A percentile compares a stretch with the other conserved stretches of the same genome.
Evolutionary conservation across 2,113 vertebrate species (phyloP).

Genomic region (Myotis lucifugus): DNA sequence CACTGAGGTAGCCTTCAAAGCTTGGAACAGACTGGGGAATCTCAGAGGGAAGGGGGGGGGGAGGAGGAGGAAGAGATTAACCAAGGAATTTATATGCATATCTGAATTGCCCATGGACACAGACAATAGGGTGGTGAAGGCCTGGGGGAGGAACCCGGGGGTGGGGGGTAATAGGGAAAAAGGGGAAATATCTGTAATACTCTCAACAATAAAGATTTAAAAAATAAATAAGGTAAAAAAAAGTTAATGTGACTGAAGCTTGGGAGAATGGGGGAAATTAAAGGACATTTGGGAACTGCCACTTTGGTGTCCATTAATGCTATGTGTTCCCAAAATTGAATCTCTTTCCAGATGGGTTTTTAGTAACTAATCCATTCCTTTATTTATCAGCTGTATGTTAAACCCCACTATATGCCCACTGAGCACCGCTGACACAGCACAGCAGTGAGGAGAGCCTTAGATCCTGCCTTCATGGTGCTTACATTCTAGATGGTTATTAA

Average conservation of each 20-base stretch:
- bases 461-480: neutral
- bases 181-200: too few species aligned
- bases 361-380: neutral
- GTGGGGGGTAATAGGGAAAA: too few species aligned
- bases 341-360: neutral
- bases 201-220: too few species aligned
- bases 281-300: neutral
- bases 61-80: too few species aligned
- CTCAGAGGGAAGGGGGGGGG: too few species aligned
- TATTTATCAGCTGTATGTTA: neutral
- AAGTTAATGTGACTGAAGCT: neutral
- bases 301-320: neutral
- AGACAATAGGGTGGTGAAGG: too few species aligned
- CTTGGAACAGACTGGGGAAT: too few species aligned
- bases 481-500: neutral
- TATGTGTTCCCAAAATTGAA: neutral
- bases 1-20: neutral
- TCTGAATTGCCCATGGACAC: too few species aligned
- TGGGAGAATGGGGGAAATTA: neutral
- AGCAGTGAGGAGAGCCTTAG: neutral
- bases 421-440: neutral
- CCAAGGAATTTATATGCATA: too few species aligned
- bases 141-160: too few species aligned
- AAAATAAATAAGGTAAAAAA: too few species aligned
- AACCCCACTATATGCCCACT: neutral